These are phyloP conservation scores for Tribolium freemani DNA, from an alignment of 2,888 invertebrate species.

Conservation along the genomic window DNA sequence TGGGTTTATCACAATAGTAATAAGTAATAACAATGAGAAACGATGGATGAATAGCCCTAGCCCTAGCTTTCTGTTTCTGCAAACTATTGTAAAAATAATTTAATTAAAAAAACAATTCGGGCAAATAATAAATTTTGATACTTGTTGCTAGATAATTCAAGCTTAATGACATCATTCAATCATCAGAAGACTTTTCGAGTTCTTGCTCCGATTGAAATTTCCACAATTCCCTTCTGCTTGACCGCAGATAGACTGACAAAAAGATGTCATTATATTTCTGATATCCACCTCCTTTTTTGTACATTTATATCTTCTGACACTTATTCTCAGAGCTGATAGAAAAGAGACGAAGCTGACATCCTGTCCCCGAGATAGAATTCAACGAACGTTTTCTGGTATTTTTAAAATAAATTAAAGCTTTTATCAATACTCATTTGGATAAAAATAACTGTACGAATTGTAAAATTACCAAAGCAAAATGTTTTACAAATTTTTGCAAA, in stretches of 20 bases:
- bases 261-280: neutral
- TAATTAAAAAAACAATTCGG: neutral
- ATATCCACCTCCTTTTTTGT: neutral
- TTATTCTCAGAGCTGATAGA: neutral
- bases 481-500: neutral
- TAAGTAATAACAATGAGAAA: neutral
- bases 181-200: slow-evolving; percentile 12
- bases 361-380: neutral
- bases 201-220: slow-evolving; percentile 9
- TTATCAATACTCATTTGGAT: neutral
- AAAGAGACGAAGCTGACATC: neutral
- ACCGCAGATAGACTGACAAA: slow-evolving; percentile 7
- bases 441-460: no score
- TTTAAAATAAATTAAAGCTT: neutral
- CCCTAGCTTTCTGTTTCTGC: neutral
- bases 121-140: slow-evolving; percentile 21
- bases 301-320: neutral
- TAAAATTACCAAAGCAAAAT: no score
- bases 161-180: slow-evolving; percentile 18
- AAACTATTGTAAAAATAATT: neutral
- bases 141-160: slow-evolving; percentile 28
- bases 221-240: slow-evolving; percentile 10
- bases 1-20: slow-evolving; percentile 1
- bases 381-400: neutral
- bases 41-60: neutral